Evolutionary conservation across 2,888 invertebrate genomes (phyloP).

Genomic region (Apotomis turbidana): DNA sequence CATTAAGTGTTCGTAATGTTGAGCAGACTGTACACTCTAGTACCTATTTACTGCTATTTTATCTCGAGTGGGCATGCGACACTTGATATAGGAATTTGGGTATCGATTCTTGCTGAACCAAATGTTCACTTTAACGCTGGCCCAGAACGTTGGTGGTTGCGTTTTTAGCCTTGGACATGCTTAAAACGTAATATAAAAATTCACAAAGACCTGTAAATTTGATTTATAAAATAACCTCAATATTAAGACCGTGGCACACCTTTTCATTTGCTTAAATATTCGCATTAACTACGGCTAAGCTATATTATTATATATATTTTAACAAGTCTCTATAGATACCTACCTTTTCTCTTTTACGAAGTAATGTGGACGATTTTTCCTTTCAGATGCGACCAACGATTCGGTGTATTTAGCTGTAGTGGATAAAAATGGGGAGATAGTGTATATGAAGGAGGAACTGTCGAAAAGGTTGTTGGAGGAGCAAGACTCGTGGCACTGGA

Average conservation of each 20-base stretch:
- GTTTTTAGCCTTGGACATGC: no score
- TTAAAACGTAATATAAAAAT: no score
- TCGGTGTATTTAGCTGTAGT: conserved; percentile 49
- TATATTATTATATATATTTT: no score
- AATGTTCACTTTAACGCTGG: conserved; percentile 6
- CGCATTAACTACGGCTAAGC: no score
- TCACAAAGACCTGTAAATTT: no score
- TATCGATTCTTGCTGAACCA: conserved; percentile 12
- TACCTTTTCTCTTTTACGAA: no score
- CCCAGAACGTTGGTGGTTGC: neutral
- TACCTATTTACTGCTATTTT: conserved; percentile 5
- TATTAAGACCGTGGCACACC: no score
- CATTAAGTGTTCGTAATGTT: no score
- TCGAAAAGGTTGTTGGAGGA: conserved; percentile 63
- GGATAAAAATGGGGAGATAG: conserved; percentile 61
- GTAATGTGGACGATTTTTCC: conserved; percentile 27
- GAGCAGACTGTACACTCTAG: no score
- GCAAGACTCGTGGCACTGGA: conserved; percentile 70
- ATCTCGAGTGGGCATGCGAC: conserved; percentile 29
- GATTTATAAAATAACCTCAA: no score
- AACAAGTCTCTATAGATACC: no score
- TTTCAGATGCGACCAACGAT: conserved; percentile 59
- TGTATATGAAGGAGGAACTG: conserved; percentile 63
- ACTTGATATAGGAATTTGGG: conserved; percentile 9
- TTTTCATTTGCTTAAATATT: no score